Evolutionary conservation across 2,113 vertebrate genomes (phyloP), one percentile per base, ranked within the genome.

Genomic region (Perca schrenkii): DNA sequence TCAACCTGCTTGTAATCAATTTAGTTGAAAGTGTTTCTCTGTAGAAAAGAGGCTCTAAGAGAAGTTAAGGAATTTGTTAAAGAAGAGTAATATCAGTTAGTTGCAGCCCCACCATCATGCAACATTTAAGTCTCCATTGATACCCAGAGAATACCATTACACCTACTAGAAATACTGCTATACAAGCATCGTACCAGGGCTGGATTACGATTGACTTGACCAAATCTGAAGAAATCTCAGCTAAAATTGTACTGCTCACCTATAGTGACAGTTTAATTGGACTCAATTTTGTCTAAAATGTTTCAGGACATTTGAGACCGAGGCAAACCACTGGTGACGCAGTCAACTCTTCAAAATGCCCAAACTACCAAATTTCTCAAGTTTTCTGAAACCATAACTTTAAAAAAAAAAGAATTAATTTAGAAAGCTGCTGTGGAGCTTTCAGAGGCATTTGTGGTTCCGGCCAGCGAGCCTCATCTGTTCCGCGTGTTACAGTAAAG

Each of bases 371-470:
- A 31, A 8, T 53, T 40, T 79, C 31, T 75, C 14, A 40, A 14
- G 77, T 82, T 85, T 73, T 34, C 71, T 73, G 71, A 77, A 80
- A 80, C 36, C 8, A 25, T 31, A 10, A 60, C 7, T 31, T 74
- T 54, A 34, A 2, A 68, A 68, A 84, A 57, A 63, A 68, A 68
- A 84, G 49, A 63, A 34, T 13, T 2, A 7, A 70, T 67, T 54
- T 49, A 63, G 53, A 77, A 76, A 79, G 46, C 57, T 25, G 47
- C 31, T 67, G 10, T 49, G 61, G 17, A 72, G 22, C 47, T 72
- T 82, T 83, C 7, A 2, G 46, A 8, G 4, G 68, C 17, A 70
- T 80, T 70, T 73, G 34, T 50, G 61, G 13, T n/a, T 72, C 7
- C 0, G 10, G 6, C 14, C 36, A 40, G 25, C 3, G 16, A 54